Conservation (phyloP, 2,888 invertebrate genomes). For the Miltochrista miniata region DNA sequence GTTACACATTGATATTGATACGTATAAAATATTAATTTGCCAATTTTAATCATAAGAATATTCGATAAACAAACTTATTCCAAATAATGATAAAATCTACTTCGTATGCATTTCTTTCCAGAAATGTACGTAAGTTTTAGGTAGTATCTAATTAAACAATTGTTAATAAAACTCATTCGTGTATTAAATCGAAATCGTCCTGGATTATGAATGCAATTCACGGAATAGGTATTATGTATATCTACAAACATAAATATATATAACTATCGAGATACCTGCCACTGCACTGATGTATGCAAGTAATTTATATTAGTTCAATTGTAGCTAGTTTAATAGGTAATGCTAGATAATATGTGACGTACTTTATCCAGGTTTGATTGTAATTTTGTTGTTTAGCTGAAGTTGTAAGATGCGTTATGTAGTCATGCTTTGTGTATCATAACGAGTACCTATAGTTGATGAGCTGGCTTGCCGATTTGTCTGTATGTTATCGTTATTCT, state of each 20-base stretch:
- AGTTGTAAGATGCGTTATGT: slow-evolving; percentile 9
- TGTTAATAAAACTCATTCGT: background rate
- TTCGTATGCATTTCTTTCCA: no score
- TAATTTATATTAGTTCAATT: background rate
- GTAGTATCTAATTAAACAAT: no score
- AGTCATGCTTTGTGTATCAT: slow-evolving; percentile 11
- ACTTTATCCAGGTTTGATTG: background rate
- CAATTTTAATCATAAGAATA: no score
- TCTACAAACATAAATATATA: background rate
- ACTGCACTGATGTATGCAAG: background rate
- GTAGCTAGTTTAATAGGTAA: slow-evolving; percentile 4
- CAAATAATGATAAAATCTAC: no score
- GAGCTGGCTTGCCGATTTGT: slow-evolving; percentile 8
- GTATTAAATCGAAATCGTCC: background rate
- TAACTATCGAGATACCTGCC: background rate
- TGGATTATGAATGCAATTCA: background rate
- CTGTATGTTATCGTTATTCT: slow-evolving; percentile 5
- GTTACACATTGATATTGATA: no score
- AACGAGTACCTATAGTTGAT: background rate
- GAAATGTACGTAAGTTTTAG: no score
- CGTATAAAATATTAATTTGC: no score
- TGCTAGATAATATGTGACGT: slow-evolving; percentile 2
- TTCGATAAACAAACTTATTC: no score
- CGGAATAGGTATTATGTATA: background rate
- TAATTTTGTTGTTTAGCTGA: background rate